Base-by-base conservation (phyloP, 2,113 vertebrate genomes). In the Grammomys surdaster region DNA sequence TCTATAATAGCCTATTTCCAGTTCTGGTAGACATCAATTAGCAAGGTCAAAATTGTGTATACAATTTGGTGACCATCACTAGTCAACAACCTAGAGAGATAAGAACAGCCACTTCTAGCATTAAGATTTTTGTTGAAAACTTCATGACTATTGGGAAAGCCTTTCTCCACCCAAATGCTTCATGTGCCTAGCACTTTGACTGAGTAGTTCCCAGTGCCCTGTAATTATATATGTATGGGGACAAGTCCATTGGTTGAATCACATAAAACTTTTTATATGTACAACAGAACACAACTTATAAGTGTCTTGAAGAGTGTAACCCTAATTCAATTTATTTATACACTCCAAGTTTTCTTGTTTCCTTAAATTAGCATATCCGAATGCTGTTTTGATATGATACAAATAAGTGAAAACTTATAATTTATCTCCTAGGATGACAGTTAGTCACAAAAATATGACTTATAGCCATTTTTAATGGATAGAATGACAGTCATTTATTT, bases 281-380 rank as follows among this genome's bases (percentile, higher is more conserved):
- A 76, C 7, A 87, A 31, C 36, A 70, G n/a, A 75, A 76, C 36
- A 82, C 1, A 90, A 10, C 10, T 92, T 96, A 69, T 26, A 86
- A 90, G 14, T 86, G 5, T 0, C 14, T 86, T 89, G 0, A 91
- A 51, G 17, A 51, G 13, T 54, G 1, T 80, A 86, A 63, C 31
- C 85, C 46, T 82, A 80, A 95, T 92, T 92, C 13, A 67, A n/a
- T 28, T 93, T 11, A 63, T 54, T 46, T 10, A 91, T 67, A 48
- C 16, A 77, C 48, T 16, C 12, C 81, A 7, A 22, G 20, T 75
- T 90, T 94, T 76, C 54, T 56, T 72, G 1, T 80, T 65, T 85
- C 48, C 92, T 95, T 77, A 95, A 93, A 60, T 76, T 81, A 46
- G 9, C 5, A 31, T 86, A 89, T 86, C 95, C 89, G 94, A 94